Percentiles rank a stretch among this genome's conserved stretches.
These are phyloP conservation scores for Notodromas monacha DNA, from an alignment of 2,888 invertebrate genomes.

Conservation along the genomic window DNA sequence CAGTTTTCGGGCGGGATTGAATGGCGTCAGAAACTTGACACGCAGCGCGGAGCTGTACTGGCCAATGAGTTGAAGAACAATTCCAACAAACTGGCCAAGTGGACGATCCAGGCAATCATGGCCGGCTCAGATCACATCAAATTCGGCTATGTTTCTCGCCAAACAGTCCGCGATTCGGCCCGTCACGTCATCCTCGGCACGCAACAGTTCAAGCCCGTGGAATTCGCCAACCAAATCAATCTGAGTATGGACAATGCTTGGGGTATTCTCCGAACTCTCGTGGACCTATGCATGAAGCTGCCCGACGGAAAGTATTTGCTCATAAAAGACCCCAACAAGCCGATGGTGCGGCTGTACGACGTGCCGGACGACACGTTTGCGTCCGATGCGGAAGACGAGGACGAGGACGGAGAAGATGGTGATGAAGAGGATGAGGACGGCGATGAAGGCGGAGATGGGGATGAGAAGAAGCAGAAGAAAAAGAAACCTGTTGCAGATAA, in stretches of 20 bases:
- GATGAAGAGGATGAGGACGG: constrained; percentile 30
- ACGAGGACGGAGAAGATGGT: constrained; percentile 41
- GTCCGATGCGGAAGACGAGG: constrained; percentile 70
- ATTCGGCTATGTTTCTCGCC: constrained; percentile 77
- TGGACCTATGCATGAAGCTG: constrained; percentile 86
- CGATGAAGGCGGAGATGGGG: no score
- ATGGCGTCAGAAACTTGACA: constrained; percentile 90
- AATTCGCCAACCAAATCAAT: constrained; percentile 94
- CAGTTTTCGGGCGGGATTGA: constrained; percentile 70
- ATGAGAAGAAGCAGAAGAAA: no score
- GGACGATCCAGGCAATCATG: constrained; percentile 77
- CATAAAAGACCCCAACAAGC: constrained; percentile 97
- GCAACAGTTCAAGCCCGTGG: constrained; percentile 88
- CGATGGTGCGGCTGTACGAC: constrained; percentile 80
- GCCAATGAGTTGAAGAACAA: constrained; percentile 95
- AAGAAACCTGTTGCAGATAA: no score
- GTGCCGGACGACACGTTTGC: constrained; percentile 97
- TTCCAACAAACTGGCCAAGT: constrained; percentile 95
- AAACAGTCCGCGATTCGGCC: constrained; percentile 64
- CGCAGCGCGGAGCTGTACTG: constrained; percentile 83
- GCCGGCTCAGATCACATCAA: constrained; percentile 92
- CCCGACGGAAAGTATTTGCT: constrained; percentile 77
- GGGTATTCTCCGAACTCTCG: constrained; percentile 86
- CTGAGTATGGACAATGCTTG: constrained; percentile 98
- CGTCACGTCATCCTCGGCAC: constrained; percentile 87